Base-by-base conservation (phyloP, 2,888 invertebrate species). In the Drosophila paramelanica region DNA sequence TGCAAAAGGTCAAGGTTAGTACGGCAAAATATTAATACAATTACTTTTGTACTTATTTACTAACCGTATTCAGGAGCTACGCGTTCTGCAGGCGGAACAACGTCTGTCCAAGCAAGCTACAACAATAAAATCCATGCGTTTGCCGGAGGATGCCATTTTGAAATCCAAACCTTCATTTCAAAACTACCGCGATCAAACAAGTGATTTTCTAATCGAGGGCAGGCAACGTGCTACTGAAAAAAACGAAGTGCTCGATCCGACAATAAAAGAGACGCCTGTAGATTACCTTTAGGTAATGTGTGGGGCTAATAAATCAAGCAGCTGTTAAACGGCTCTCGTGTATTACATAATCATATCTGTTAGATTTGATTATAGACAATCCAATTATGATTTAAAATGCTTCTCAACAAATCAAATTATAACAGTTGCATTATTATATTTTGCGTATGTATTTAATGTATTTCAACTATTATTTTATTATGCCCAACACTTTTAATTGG, bases 1-100 rank as follows among this genome's bases (percentile, higher is more conserved):
- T 90, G 68, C 68, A 75, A n/a, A 88, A 83, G 66, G 57, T 92
- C 3, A 92, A 90, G 83, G 92, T 92, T 46, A 46, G 47, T 58
- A 31, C 36, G 1, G 4, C 0, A 13, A 33, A 14, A 27, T 33
- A 1, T 39, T 43, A 14, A n/a, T 10, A 1, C 0, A 45, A 33
- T 38, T 66, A 0, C 11, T 23, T 14, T 3, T 20, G 14, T 25
- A 13, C 47, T 41, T 42, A 0, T 3, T 27, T 14, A 33, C 23
- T 0, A 6, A 13, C 17, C 53, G 10, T 23, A 45, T 52, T 14
- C 43, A 92, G 92, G 76, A 88, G 47, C 53, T 91, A 1, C 91
- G 91, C 56, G 79, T 91, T 51, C 79, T 89, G 62, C 92, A 92
- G 64, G 91, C 91, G 1, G 83, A 87, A 5, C 85, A 91, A 23